phyloP scores from a whole-genome alignment of 2,113 vertebrate species.

The Struthidea cinerea region DNA sequence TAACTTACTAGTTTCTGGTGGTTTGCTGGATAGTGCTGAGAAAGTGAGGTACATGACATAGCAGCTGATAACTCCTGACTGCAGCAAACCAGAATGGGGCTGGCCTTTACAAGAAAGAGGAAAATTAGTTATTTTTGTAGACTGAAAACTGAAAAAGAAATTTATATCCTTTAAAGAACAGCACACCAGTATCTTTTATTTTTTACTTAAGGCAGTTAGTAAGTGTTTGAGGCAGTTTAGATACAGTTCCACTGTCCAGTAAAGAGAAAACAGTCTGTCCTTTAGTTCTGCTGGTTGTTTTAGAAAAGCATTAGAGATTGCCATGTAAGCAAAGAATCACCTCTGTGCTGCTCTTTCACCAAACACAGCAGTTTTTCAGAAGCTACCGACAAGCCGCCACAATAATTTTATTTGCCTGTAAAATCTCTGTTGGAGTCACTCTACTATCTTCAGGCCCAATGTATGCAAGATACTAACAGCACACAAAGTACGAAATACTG shows the following conservation, averaged over 20 bases:
- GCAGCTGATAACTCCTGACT: conserved; percentile 92
- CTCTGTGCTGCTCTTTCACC: neutral
- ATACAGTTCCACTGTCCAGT: neutral
- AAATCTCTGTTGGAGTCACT: neutral
- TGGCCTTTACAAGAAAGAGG: conserved; percentile 74
- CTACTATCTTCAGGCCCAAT: neutral
- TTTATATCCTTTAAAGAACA: neutral
- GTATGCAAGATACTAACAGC: neutral
- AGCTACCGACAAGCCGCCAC: neutral
- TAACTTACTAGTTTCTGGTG: conserved; percentile 82
- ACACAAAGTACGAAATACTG: neutral
- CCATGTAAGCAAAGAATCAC: neutral
- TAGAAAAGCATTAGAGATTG: neutral
- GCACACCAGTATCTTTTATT: neutral
- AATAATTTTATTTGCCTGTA: neutral
- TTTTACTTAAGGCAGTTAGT: neutral
- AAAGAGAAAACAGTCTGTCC: neutral
- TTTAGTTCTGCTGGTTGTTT: neutral
- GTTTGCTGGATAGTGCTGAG: conserved; percentile 93
- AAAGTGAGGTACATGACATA: conserved; percentile 98
- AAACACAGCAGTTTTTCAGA: neutral
- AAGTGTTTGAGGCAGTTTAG: neutral
- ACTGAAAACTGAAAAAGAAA: neutral
- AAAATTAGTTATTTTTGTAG: neutral
- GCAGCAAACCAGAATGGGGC: conserved; percentile 90